Conservation (phyloP, 2,888 invertebrate genomes). For the Empis livida region DNA sequence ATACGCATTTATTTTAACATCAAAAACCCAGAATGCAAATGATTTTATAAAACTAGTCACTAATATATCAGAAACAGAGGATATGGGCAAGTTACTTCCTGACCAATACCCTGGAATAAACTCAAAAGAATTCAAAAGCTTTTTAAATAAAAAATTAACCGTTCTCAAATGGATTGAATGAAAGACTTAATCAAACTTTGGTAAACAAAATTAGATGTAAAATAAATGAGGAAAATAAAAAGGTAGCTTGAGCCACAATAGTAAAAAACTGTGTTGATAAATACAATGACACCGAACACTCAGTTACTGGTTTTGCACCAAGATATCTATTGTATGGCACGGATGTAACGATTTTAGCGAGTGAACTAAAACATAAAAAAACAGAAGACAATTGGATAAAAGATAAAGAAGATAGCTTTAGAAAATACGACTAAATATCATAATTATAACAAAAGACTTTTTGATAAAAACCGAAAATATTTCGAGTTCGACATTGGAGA, state of each 20-base stretch:
- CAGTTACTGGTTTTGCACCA: too few relatives aligned
- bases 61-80: constrained; percentile 13
- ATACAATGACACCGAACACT: too few relatives aligned
- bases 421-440: constrained; percentile 9
- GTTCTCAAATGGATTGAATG: too few relatives aligned
- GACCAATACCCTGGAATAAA: constrained; percentile 24
- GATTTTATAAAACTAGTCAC: too few relatives aligned
- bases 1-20: constrained; percentile 19
- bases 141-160: constrained; percentile 15
- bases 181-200: too few relatives aligned
- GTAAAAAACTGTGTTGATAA: too few relatives aligned
- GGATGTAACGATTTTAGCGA: constrained; percentile 9
- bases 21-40: constrained; percentile 17
- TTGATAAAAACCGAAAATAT: constrained; percentile 8
- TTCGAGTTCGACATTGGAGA: constrained; percentile 7
- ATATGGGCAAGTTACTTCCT: constrained; percentile 17
- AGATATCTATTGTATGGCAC: too few relatives aligned
- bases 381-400: constrained; percentile 4
- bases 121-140: constrained; percentile 21
- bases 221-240: too few relatives aligned
- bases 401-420: constrained; percentile 7
- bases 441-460: constrained; percentile 9
- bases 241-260: too few relatives aligned
- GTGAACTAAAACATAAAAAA: constrained; percentile 7
- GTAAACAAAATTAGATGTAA: too few relatives aligned